phyloP scores from a whole-genome alignment of 1,140 invertebrate species.

The Apis dorsata region DNA sequence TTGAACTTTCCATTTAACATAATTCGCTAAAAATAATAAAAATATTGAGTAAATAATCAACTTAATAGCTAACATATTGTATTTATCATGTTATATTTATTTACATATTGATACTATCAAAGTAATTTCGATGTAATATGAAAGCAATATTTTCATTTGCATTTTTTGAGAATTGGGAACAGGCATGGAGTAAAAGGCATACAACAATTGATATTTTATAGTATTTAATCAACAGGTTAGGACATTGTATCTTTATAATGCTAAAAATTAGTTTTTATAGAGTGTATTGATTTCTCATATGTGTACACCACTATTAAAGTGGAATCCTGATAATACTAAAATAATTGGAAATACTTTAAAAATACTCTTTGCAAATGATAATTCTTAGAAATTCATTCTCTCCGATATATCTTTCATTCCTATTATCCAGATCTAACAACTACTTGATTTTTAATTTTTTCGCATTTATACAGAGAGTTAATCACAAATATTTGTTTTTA shows the following conservation, averaged over 20 bases:
- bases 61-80: background rate
- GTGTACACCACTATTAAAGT: slow-evolving; percentile 55
- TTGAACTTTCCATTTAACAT: background rate
- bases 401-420: slow-evolving; percentile 38
- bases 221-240: slow-evolving; percentile 74
- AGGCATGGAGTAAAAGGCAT: background rate
- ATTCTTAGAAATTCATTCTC: slow-evolving; percentile 60
- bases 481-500: slow-evolving; percentile 70
- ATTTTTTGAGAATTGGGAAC: background rate
- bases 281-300: slow-evolving; percentile 66
- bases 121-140: background rate
- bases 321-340: slow-evolving; percentile 75
- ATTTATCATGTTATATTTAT: background rate
- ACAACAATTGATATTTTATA: slow-evolving; percentile 63
- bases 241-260: slow-evolving; percentile 68
- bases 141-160: background rate
- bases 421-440: slow-evolving; percentile 59
- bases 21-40: background rate
- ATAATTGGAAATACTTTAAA: slow-evolving; percentile 79
- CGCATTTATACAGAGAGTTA: slow-evolving; percentile 69
- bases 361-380: slow-evolving; percentile 78
- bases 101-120: background rate
- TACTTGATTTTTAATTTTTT: slow-evolving; percentile 60
- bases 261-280: slow-evolving; percentile 69
- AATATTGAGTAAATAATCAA: background rate